Base-by-base conservation (phyloP, 2,113 vertebrate genomes). In the Prunella fulvescens region DNA sequence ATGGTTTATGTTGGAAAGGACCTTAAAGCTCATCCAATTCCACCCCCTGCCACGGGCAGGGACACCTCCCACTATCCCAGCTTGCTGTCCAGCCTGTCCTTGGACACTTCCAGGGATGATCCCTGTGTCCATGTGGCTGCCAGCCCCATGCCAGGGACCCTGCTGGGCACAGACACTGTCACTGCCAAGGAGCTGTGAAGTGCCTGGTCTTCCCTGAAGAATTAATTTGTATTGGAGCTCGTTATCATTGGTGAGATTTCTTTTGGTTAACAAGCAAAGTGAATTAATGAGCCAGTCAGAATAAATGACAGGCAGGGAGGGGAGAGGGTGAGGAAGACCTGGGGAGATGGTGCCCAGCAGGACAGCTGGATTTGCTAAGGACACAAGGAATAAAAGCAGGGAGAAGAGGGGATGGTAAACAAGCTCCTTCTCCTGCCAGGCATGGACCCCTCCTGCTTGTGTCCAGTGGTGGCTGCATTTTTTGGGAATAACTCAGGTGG, bases 151-250 rank as follows among this genome's bases (percentile, higher is more conserved):
- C 69, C 86, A 31, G 53, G 70, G 29, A 60, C 37, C 29, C 45
- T 1, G 17, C 79, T 50, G 81, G 51, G 29, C 8, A 1, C 0
- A 0, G 40, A 28, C 1, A 6, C 40, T 26, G 44, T 35, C 0
- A 0, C 79, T 90, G 86, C 86, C 71, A 57, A 39, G 12, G 31
- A 67, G 53, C 88, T 83, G 56, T 11, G 76, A 57, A 86, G 42
- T 26, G 64, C 44, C 35, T 1, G 3, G 1, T 62, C 16, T 66
- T 47, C 72, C 47, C 3, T 9, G 45, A 47, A 40, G 84, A 76
- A 94, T 71, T 87, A 58, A 95, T 90, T 85, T 81, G 7, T 45
- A 13, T 24, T 67, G 65, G 48, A 92, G 48, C 69, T 79, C 35
- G 8, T 51, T 95, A 39, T 64, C 60, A 10, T 70, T 71, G 78